These are phyloP conservation scores for Chironomus tepperi DNA, from an alignment of 1,140 invertebrate genomes.

Conservation along the genomic window DNA sequence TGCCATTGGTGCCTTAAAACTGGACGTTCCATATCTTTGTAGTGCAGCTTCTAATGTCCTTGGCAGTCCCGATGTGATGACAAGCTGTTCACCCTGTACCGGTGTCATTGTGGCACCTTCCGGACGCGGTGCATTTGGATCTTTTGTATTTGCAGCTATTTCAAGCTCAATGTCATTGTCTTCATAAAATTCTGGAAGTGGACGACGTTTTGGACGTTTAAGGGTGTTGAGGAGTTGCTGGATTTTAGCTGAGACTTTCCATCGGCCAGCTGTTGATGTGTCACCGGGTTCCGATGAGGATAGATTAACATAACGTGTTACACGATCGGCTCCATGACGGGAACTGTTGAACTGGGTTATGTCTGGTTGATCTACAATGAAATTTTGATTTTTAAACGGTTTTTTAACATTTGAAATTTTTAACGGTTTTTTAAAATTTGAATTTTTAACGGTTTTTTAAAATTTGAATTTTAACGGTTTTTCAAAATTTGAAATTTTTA, in stretches of 20 bases:
- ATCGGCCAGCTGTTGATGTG: constrained; percentile 54
- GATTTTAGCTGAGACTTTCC: constrained; percentile 97
- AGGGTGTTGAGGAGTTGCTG: constrained; percentile 96
- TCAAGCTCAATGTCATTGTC: constrained; percentile 98
- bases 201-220: constrained; percentile 91
- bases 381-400: not conserved
- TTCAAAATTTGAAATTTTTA: too few species aligned
- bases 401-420: not conserved
- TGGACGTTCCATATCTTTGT: constrained; percentile 92
- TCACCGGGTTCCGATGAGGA: constrained; percentile 35
- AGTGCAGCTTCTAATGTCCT: constrained; percentile 91
- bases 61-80: constrained; percentile 87
- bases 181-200: constrained; percentile 96
- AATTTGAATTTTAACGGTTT: too few species aligned
- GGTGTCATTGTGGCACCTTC: constrained; percentile 93
- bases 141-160: constrained; percentile 90
- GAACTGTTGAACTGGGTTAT: constrained; percentile 76
- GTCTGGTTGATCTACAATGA: constrained; percentile 58
- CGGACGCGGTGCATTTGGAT: constrained; percentile 96
- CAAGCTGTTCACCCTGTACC: constrained; percentile 84
- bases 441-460: too few species aligned
- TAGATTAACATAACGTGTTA: constrained; percentile 69
- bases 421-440: too few species aligned
- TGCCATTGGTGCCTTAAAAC: constrained; percentile 92
- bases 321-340: constrained; percentile 61